Percentiles rank a stretch among this genome's conserved stretches.
Conservation (phyloP, 1,140 invertebrate genomes). For the Pogonognathellus flavescens region DNA sequence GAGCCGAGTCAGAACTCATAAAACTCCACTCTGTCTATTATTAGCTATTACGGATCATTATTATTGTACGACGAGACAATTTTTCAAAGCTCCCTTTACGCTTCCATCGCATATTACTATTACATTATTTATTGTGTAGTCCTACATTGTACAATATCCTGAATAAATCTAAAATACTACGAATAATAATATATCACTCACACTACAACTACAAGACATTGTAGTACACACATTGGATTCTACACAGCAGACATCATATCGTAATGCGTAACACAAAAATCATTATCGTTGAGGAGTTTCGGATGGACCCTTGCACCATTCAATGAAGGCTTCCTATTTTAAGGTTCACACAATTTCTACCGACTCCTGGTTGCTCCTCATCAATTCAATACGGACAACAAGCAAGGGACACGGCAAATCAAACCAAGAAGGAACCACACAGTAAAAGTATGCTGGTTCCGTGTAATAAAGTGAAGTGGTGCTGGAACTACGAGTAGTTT, state of each 20-base stretch:
- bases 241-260: too few species aligned
- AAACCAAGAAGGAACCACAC: background rate
- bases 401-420: background rate
- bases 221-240: too few species aligned
- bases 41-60: slow-evolving; percentile 38
- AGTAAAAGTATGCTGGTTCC: background rate
- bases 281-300: too few species aligned
- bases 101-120: background rate
- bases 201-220: too few species aligned
- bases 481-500: background rate
- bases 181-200: too few species aligned
- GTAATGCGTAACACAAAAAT: background rate
- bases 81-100: slow-evolving; percentile 38
- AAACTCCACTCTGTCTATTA: slow-evolving; percentile 50
- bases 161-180: too few species aligned
- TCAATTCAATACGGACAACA: slow-evolving; percentile 2
- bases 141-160: too few species aligned
- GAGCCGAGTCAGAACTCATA: slow-evolving; percentile 5
- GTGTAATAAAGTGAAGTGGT: background rate
- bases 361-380: background rate
- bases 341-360: background rate
- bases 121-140: background rate
- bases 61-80: slow-evolving; percentile 23
- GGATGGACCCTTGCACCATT: too few species aligned
- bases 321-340: background rate